These are phyloP conservation scores for Caenorhabditis remanei DNA, from an alignment of 1,140 invertebrate genomes.

Conservation along the genomic window DNA sequence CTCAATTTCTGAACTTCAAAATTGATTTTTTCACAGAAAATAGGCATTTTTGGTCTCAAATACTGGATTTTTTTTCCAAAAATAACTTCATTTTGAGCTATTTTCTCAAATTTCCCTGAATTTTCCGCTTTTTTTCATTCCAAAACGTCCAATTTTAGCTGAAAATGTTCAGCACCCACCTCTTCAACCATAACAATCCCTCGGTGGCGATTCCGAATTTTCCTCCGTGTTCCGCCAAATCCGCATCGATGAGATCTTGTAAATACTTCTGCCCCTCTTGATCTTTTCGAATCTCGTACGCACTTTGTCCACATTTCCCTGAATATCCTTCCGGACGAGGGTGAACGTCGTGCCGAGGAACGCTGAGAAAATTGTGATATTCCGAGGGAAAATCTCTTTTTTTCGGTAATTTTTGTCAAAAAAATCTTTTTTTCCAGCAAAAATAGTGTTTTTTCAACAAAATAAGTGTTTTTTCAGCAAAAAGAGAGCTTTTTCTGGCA, in stretches of 20 bases:
- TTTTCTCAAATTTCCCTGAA: neutral
- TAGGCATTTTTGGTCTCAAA: neutral
- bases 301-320: constrained; percentile 67
- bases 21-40: too few relatives aligned
- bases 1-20: neutral
- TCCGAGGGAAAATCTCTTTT: neutral
- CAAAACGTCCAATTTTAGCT: neutral
- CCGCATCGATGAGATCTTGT: constrained; percentile 66
- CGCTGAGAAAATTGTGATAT: constrained; percentile 50
- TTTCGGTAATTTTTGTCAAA: too few relatives aligned
- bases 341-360: constrained; percentile 67
- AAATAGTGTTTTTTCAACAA: neutral
- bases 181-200: constrained; percentile 67
- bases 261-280: constrained; percentile 63
- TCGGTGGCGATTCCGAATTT: constrained; percentile 68
- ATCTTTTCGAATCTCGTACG: constrained; percentile 60
- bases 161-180: constrained; percentile 31
- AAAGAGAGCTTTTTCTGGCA: neutral
- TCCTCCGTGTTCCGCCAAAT: constrained; percentile 66
- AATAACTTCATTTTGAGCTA: neutral
- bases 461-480: neutral
- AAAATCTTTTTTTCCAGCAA: neutral
- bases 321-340: constrained; percentile 66
- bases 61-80: neutral
- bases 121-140: neutral